Evolutionary conservation across 1,140 invertebrate species (phyloP).

Genomic region (Zaprionus ghesquierei): DNA sequence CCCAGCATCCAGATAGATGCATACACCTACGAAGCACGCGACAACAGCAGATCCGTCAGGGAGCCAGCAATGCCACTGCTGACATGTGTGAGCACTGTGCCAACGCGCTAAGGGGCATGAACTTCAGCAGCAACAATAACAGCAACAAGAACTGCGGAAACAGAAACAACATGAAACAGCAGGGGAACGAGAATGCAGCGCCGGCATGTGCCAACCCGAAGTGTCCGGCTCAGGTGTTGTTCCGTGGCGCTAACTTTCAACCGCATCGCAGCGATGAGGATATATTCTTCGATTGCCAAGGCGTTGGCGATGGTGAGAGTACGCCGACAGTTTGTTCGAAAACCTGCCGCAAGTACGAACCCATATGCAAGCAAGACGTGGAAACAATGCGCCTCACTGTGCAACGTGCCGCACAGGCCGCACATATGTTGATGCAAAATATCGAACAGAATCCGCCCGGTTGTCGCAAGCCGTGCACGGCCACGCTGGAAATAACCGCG

Average conservation of each 20-base stretch:
- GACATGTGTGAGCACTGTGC: neutral
- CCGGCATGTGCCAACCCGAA: neutral
- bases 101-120: neutral
- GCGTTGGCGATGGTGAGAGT: slow-evolving; percentile 21
- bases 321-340: neutral
- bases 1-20: slow-evolving; percentile 21
- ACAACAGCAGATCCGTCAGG: neutral
- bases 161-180: neutral
- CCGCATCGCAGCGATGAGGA: slow-evolving; percentile 42
- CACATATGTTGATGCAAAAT: slow-evolving; percentile 41
- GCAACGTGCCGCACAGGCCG: slow-evolving; percentile 30
- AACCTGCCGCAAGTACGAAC: neutral
- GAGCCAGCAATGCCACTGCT: neutral
- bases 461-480: slow-evolving; percentile 17
- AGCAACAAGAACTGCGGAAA: too few relatives aligned
- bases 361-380: slow-evolving; percentile 15
- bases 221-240: slow-evolving; percentile 17
- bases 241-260: slow-evolving; percentile 21
- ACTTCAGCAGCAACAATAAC: too few relatives aligned
- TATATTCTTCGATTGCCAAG: slow-evolving; percentile 51
- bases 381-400: slow-evolving; percentile 28
- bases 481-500: slow-evolving; percentile 61
- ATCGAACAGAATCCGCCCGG: slow-evolving; percentile 20
- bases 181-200: too few relatives aligned
- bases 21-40: slow-evolving; percentile 6